Conservation (phyloP, 2,113 vertebrate species). For the Rhadina sibilatrix region DNA sequence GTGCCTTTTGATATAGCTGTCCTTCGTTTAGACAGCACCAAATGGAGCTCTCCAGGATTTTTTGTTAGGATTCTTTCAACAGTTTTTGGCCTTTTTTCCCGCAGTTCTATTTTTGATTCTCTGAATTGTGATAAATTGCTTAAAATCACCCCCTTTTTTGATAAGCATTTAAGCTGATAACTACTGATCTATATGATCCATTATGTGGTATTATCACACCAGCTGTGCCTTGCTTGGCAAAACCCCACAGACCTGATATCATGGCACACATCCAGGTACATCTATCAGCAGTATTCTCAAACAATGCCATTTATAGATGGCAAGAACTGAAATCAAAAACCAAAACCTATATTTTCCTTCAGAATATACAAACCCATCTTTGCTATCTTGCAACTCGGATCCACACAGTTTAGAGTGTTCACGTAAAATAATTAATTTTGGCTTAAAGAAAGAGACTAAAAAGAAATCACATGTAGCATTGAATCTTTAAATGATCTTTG, state of each 20-base stretch:
- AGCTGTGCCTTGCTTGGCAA: constrained; percentile 6
- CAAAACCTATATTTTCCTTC: not conserved
- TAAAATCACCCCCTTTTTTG: constrained; percentile 19
- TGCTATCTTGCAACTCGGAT: not conserved
- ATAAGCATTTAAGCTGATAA: not conserved
- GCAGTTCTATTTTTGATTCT: not conserved
- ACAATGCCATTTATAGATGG: not conserved
- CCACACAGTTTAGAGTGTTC: not conserved
- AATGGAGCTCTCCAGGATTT: not conserved
- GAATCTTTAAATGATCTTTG: not conserved
- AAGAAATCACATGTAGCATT: not conserved
- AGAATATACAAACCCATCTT: not conserved
- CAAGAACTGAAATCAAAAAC: not conserved
- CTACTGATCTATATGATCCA: not conserved
- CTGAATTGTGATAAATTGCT: not conserved
- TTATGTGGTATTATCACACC: not conserved
- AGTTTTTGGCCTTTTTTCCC: not conserved
- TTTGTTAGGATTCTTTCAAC: not conserved
- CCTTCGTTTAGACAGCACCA: not conserved
- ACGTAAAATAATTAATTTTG: not conserved
- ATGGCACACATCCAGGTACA: not conserved
- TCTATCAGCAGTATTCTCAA: not conserved
- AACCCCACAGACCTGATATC: not conserved
- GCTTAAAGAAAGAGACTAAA: not conserved
- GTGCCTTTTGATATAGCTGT: not conserved